Conservation (phyloP, 2,888 invertebrate species). For the Steinernema hermaphroditum region DNA sequence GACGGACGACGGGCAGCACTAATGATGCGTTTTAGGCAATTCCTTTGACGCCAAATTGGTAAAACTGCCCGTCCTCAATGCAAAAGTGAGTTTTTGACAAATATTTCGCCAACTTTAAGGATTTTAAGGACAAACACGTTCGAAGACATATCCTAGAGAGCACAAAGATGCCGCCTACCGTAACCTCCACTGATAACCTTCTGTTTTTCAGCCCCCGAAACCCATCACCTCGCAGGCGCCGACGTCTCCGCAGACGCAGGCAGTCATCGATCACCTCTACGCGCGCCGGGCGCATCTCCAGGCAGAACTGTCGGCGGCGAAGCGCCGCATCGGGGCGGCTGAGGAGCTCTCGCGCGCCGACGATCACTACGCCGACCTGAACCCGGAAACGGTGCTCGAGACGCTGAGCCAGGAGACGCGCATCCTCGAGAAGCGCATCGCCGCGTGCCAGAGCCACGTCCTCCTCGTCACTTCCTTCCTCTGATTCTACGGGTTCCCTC, state of each 20-base stretch:
- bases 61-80: conserved; percentile 30
- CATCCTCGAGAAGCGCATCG: conserved; percentile 71
- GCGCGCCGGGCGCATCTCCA: conserved; percentile 1
- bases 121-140: too few species aligned
- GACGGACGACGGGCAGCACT: too few species aligned
- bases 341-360: conserved; percentile 46
- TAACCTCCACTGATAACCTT: too few species aligned
- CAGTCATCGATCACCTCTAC: conserved; percentile 21
- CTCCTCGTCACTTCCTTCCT: conserved; percentile 71
- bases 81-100: background rate
- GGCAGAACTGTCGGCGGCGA: background rate
- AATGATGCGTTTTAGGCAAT: background rate
- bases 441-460: conserved; percentile 72
- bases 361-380: conserved; percentile 45
- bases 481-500: conserved; percentile 36
- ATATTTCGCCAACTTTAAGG: too few species aligned
- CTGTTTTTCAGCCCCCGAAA: background rate
- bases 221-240: background rate
- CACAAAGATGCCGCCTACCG: too few species aligned
- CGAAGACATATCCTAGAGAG: too few species aligned
- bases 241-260: background rate
- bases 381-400: conserved; percentile 50
- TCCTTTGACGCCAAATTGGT: background rate
- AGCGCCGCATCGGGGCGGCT: background rate
- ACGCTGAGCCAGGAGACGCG: conserved; percentile 69